These are phyloP conservation scores for Acanthiza pusilla DNA, from an alignment of 2,797 vertebrate species.

Conservation along the genomic window DNA sequence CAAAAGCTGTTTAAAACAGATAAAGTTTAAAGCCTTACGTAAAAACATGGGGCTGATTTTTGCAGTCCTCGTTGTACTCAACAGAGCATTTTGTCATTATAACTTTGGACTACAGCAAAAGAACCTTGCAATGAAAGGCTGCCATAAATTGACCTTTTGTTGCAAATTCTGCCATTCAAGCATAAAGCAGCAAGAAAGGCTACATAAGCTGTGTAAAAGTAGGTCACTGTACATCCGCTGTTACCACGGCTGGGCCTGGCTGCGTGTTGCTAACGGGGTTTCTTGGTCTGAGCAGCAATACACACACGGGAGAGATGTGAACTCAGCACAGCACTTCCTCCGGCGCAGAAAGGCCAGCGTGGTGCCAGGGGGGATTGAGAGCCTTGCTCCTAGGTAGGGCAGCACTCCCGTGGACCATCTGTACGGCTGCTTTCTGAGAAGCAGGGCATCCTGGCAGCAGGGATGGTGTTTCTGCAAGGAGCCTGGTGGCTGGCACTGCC, in stretches of 20 bases:
- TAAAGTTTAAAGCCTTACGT: background rate
- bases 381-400: background rate
- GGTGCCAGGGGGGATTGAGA: background rate
- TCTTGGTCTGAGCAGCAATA: background rate
- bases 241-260: background rate
- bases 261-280: background rate
- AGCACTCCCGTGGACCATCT: background rate
- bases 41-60: conserved; percentile 3
- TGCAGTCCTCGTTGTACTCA: background rate
- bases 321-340: background rate
- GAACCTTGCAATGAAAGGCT: conserved; percentile 38
- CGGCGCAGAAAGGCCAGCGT: accelerated
- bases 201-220: conserved; percentile 41
- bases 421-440: background rate
- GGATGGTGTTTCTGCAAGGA: background rate
- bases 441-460: background rate
- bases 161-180: conserved; percentile 54
- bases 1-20: conserved; percentile 23
- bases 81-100: conserved; percentile 1
- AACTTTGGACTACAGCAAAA: background rate
- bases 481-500: background rate
- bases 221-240: conserved; percentile 53
- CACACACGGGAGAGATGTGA: background rate
- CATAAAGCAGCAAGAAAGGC: conserved; percentile 51
- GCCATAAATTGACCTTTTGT: conserved; percentile 58